These are phyloP conservation scores for Chelidonichthys spinosus DNA, from an alignment of 2,797 vertebrate species.

Conservation along the genomic window DNA sequence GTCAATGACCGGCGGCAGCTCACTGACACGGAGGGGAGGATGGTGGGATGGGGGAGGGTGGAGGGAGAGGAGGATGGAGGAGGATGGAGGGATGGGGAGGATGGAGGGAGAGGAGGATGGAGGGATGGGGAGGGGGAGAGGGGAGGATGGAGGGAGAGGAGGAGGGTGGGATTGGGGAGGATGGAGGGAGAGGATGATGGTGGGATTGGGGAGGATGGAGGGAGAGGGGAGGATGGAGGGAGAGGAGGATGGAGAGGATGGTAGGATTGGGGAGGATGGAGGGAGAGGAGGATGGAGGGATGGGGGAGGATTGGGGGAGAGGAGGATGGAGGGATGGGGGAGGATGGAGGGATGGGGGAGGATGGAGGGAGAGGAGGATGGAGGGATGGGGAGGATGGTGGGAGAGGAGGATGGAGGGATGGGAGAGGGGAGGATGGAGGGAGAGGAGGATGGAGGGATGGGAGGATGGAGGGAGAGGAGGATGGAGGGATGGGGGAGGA, in stretches of 20 bases:
- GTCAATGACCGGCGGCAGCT: constrained; percentile 45
- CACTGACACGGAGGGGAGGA: not conserved
- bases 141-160: not conserved
- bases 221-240: no score
- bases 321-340: no score
- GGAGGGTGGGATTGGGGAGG: constrained; percentile 4
- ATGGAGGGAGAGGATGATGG: no score
- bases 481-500: no score
- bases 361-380: no score
- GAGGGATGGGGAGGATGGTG: no score
- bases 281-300: not conserved
- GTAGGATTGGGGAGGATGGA: not conserved
- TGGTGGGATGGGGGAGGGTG: constrained; percentile 6
- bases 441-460: constrained; percentile 10
- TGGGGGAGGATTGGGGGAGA: constrained; percentile 10
- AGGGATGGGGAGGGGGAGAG: no score
- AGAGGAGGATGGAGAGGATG: no score
- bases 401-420: not conserved
- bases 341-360: not conserved
- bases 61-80: no score
- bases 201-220: constrained; percentile 7
- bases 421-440: constrained; percentile 12
- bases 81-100: not conserved
- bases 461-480: no score
- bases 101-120: not conserved